Base-by-base conservation (phyloP, 1,140 invertebrate species). In the Solenopsis fugax region DNA sequence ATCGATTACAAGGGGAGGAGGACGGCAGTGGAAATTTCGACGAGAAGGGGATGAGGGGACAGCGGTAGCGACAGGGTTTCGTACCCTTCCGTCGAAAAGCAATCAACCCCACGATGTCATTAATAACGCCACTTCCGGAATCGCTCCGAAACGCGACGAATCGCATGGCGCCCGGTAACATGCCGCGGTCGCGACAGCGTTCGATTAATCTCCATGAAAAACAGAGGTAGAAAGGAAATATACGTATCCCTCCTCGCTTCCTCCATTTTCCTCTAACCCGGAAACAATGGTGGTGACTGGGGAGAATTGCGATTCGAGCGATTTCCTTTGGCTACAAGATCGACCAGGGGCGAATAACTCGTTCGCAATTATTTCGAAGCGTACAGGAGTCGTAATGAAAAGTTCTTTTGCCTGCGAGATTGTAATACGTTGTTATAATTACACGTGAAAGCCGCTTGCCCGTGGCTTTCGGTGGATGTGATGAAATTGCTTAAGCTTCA, bases 191-290 rank as follows among this genome's bases (percentile, higher is more conserved):
- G 56, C 88, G 87, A 85, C 88, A 78, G 87, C 88, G 90, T 92
- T 91, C 90, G 89, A 93, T 93, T 92, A 91, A 93, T 87, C 92
- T 93, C 92, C 89, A 90, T 89, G 92, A 89, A 84, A 86, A 82
- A 86, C 85, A 81, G 69, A 73, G 52, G 69, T 73, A 82, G 67
- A 72, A 82, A 82, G 54, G 80, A 84, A 75, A 84, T 84, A 81
- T 85, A 65, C 56, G 60, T 64, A 34, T 60, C 12, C 29, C 41
- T 34, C 41, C 16, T 21, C 56, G 10, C 34, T 34, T 18, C 18
- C 45, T 18, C n/a, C n/a, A 21, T 18, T 34, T 65, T 21, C 64
- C 64, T 16, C 16, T 41, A 54, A 54, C 34, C n/a, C 56, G 45
- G 41, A 75, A 84, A 75, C 69, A 84, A 73, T 69, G 69, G 4